Conservation (phyloP, 2,888 invertebrate genomes). For the Scaeva pyrastri region DNA sequence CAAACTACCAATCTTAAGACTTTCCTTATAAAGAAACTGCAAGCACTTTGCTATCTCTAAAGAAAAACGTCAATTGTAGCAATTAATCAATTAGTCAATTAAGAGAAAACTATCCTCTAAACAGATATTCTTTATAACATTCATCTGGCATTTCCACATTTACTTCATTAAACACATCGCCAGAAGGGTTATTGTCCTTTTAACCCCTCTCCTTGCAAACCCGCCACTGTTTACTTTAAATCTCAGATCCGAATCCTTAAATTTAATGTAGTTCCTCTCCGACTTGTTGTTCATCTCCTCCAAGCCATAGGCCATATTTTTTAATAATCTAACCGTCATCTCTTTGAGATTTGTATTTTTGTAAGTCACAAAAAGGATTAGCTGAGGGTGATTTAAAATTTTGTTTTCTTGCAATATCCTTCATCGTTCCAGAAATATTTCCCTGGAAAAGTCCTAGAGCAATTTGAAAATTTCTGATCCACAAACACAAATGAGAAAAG, state of each 20-base stretch:
- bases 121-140: too few relatives aligned
- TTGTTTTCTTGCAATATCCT: slow-evolving; percentile 1
- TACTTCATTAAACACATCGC: too few relatives aligned
- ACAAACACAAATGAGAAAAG: background rate
- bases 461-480: background rate
- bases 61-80: too few relatives aligned
- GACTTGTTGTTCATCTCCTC: background rate
- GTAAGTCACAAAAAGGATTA: slow-evolving; percentile 37
- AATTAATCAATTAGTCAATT: too few relatives aligned
- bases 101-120: too few relatives aligned
- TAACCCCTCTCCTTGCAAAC: too few relatives aligned
- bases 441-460: background rate
- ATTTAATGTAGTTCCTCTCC: background rate
- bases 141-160: too few relatives aligned
- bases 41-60: too few relatives aligned
- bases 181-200: too few relatives aligned
- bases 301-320: slow-evolving; percentile 6
- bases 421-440: background rate
- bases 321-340: slow-evolving; percentile 24
- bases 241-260: background rate
- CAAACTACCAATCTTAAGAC: too few relatives aligned
- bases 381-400: background rate
- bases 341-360: background rate
- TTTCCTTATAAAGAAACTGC: too few relatives aligned
- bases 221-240: background rate